Conservation (phyloP, 2,113 vertebrate genomes). For the Amphilophus citrinellus region DNA sequence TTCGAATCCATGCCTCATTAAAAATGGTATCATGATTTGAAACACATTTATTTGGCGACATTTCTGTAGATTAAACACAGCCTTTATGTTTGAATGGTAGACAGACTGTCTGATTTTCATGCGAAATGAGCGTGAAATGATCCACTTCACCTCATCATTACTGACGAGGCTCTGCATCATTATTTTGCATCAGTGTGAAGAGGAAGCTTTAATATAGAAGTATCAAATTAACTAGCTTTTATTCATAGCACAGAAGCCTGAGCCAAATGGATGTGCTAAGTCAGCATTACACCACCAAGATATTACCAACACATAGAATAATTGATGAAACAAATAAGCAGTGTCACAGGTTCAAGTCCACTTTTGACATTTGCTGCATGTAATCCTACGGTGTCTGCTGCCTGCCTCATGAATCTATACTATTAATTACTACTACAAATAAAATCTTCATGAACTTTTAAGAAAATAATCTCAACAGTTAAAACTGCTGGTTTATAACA, state of each 20-base stretch:
- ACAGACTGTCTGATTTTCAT: conserved; percentile 1
- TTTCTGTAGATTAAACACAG: background rate
- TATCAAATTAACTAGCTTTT: background rate
- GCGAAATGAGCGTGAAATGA: background rate
- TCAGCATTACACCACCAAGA: background rate
- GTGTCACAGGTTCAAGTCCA: background rate
- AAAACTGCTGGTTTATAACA: background rate
- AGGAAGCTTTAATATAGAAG: background rate
- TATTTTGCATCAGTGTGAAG: background rate
- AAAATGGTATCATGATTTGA: background rate
- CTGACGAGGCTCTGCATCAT: background rate
- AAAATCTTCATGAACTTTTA: background rate
- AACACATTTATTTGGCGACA: background rate
- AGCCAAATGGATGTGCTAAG: background rate
- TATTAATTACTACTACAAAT: background rate
- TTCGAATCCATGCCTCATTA: background rate
- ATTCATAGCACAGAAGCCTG: background rate
- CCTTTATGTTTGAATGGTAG: background rate
- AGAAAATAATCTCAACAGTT: background rate
- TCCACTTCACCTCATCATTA: background rate
- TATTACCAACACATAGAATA: background rate
- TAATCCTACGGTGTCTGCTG: background rate
- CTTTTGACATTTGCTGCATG: background rate
- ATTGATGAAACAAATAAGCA: background rate
- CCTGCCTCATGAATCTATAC: background rate